Conservation (phyloP, 53 echinoderm and acorn worm genomes). For the Paelopatides confundens region DNA sequence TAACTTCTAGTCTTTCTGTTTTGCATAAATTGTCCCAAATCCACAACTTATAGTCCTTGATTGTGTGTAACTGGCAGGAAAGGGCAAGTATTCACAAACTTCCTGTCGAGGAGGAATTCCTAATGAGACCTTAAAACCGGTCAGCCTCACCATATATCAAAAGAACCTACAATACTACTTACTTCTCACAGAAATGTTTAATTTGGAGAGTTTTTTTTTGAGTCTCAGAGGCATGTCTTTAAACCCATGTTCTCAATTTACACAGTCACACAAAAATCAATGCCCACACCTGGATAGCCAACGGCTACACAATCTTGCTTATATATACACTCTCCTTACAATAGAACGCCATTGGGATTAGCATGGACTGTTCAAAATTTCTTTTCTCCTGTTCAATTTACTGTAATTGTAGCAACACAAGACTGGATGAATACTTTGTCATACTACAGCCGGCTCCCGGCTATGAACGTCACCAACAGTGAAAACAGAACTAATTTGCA, state of each 20-base stretch:
- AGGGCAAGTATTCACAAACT: background rate
- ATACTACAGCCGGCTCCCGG: background rate
- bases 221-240: background rate
- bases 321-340: background rate
- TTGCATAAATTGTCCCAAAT: constrained; percentile 3
- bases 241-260: constrained; percentile 9
- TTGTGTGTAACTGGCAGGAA: background rate
- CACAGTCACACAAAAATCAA: constrained; percentile 39
- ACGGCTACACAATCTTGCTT: background rate
- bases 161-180: constrained; percentile 9
- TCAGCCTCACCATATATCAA: constrained; percentile 34
- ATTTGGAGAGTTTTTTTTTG: background rate
- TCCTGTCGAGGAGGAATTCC: background rate
- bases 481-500: constrained; percentile 1
- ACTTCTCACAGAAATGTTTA: constrained; percentile 28
- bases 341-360: constrained; percentile 34
- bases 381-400: background rate
- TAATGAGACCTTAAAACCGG: constrained; percentile 2
- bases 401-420: background rate
- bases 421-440: constrained; percentile 1
- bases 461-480: constrained; percentile 1
- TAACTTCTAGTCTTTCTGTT: background rate
- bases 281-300: constrained; percentile 42
- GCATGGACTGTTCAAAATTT: constrained; percentile 6
- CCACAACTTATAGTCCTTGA: background rate